Base-by-base conservation (phyloP, 2,888 invertebrate genomes). In the Limenitis camilla region DNA sequence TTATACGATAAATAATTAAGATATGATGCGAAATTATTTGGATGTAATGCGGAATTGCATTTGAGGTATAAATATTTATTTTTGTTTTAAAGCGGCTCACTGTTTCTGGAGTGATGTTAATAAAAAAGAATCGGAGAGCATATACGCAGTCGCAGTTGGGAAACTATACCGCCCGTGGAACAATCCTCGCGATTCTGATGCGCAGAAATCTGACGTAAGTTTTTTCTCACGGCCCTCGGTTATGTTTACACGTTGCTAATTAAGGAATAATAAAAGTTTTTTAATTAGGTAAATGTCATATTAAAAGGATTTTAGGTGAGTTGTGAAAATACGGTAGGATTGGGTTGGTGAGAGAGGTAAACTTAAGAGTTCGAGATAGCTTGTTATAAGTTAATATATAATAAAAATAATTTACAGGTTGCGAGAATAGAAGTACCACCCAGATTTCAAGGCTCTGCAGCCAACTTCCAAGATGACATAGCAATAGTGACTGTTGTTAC, bases 381-480 rank as follows among this genome's bases (percentile, higher is more conserved):
- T 36, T 4, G 30, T 9, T 35, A 8, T n/a, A 35, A 35, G 35
- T 10, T 5, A n/a, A 35, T n/a, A 35, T n/a, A 1, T 36, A 36
- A 10, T 10, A 10, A 36, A 36, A 36, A n/a, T n/a, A n/a, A 36
- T 36, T 61, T 46, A 5, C 71, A 85, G 67, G 73, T 89, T 0
- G 62, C 67, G n/a, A 69, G 74, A 5, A 78, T 90, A 5, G 66
- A 75, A 8, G 60, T 86, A 1, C 87, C 89, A 6, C 61, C 68
- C 0, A 68, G 80, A 0, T 90, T 88, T 68, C 83, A 77, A 55
- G 90, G 90, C 36, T 64, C 76, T 46, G 54, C 61, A 0, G 81
- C 86, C 0, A 89, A 89, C 64, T 90, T 85, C 58, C 90, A 89
- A 36, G 89, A 89, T 0, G 91, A 91, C 63, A 76, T 91, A 10